Base-by-base conservation (phyloP, 2,797 vertebrate species). In the Chrosomus eos region DNA sequence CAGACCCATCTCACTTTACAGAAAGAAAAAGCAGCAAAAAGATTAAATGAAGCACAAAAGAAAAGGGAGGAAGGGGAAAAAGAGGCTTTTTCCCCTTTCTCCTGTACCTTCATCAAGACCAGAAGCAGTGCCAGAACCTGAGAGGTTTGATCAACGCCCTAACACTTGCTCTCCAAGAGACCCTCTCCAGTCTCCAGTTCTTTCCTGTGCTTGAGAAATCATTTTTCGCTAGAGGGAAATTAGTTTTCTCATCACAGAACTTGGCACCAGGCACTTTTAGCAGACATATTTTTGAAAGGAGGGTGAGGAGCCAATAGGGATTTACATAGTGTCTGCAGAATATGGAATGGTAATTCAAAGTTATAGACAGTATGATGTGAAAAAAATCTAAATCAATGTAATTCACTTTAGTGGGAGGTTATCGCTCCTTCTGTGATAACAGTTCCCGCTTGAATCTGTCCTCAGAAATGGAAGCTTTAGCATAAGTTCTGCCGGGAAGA, bases 221-320 rank as follows among this genome's bases (percentile, higher is more conserved):
- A 79, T 76, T 82, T 77, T 86, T 53, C 55, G 51, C 45, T 19
- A 5, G 23, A 23, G 71, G 77, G 62, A 70, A 71, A 77, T 76
- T 48, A 45, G 55, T 85, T 87, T 85, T 85, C 74, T 87, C 83
- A 87, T 87, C 83, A 64, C 36, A 78, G 53, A 78, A 82, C 53
- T 64, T 77, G 79, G 82, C 72, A 76, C 16, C 19, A 7, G 67
- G 71, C 45, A 62, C 58, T 77, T 51, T 82, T 72, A 64, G 53
- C 66, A 2, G 66, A 81, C 14, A 8, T 71, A 2, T 72, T 84
- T 87, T 87, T 72, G 55, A 26, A 45, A 58, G n/a, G 18, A 31
- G 9, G 7, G n/a, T 13, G 14, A 53, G n/a, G 26, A 55, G 40
- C 82, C 26, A 74, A 79, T 73, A 74, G 51, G 60, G 73, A 87